A percentile compares a stretch with the other conserved stretches of the same genome.
Conservation (phyloP, 1,140 invertebrate species). For the Dendrolimus punctatus region DNA sequence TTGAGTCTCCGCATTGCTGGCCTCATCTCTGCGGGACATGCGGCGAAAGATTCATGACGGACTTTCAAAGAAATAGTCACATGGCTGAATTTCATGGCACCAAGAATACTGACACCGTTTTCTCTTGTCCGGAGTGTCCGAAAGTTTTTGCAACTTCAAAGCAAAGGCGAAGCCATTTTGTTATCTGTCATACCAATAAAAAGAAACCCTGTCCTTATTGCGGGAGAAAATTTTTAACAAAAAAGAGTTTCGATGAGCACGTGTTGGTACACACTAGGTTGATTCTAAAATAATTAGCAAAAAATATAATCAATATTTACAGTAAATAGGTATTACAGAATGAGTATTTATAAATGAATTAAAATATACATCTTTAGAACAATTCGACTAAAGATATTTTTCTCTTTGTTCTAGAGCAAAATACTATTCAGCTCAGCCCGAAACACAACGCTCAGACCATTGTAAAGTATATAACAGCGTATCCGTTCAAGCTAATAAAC, state of each 20-base stretch:
- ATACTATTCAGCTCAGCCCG: slow-evolving; percentile 21
- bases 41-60: slow-evolving; percentile 11
- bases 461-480: slow-evolving; percentile 30
- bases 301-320: no score
- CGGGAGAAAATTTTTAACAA: neutral
- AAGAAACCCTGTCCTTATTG: neutral
- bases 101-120: neutral
- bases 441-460: slow-evolving; percentile 37
- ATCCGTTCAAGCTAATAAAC: slow-evolving; percentile 33
- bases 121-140: slow-evolving; percentile 1
- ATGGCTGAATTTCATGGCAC: slow-evolving; percentile 8
- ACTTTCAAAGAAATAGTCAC: slow-evolving; percentile 8
- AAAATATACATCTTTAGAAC: no score
- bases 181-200: neutral
- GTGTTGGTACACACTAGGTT: slow-evolving; percentile 47
- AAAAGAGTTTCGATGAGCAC: slow-evolving; percentile 33
- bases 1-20: slow-evolving; percentile 8
- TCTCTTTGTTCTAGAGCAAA: slow-evolving; percentile 39
- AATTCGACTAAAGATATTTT: slow-evolving; percentile 5
- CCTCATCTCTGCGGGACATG: slow-evolving; percentile 12
- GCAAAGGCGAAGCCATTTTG: slow-evolving; percentile 1
- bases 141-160: neutral
- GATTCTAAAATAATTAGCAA: slow-evolving; percentile 45
- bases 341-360: slow-evolving; percentile 22
- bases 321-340: neutral